Conservation (phyloP, 2,113 vertebrate genomes). For the Bungarus multicinctus region DNA sequence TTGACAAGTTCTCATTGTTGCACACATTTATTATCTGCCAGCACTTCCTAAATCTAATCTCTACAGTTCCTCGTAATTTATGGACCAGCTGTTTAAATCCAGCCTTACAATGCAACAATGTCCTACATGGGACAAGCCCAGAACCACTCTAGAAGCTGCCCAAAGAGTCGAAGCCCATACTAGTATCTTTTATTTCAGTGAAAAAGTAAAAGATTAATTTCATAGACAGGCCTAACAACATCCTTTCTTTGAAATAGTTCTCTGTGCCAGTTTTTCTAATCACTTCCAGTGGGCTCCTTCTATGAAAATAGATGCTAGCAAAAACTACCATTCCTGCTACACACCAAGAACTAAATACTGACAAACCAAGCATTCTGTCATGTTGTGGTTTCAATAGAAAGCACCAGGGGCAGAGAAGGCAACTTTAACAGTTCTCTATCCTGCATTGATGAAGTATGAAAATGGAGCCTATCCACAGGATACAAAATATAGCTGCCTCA, state of each 20-base stretch:
- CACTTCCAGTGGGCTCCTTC: not conserved
- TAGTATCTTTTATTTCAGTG: not conserved
- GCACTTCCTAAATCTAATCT: not conserved
- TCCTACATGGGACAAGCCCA: not conserved
- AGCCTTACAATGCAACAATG: not conserved
- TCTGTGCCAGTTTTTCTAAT: not conserved
- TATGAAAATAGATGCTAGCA: accelerated
- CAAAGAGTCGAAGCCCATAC: not conserved
- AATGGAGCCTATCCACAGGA: not conserved
- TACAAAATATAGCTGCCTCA: not conserved
- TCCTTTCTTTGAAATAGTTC: not conserved
- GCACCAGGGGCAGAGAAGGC: not conserved
- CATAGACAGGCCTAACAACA: not conserved
- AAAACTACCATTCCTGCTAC: accelerated
- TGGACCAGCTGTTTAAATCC: not conserved
- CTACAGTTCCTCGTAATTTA: not conserved
- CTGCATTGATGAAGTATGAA: not conserved
- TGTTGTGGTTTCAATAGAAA: not conserved
- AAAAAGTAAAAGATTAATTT: not conserved
- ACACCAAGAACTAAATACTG: not conserved
- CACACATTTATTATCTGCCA: not conserved
- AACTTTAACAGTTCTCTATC: not conserved
- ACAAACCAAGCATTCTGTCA: not conserved
- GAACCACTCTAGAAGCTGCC: not conserved
- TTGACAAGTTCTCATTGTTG: not conserved